A percentile compares a stretch with the other conserved stretches of the same genome.
Evolutionary conservation across 2,888 invertebrate species (phyloP).

Genomic region (Epinotia bilunana): DNA sequence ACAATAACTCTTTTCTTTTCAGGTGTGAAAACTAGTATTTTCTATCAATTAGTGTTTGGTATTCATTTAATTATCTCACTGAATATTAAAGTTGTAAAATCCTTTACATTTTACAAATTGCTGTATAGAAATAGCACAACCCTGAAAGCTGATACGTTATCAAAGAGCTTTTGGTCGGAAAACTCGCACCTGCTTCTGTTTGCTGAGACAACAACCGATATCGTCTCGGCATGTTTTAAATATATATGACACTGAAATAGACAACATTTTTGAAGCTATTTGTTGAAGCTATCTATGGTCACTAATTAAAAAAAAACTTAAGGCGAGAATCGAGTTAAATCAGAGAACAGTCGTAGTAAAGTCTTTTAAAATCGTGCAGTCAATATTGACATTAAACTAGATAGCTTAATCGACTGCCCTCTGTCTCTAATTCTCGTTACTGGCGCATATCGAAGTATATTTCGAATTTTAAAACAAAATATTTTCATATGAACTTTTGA

Average conservation of each 20-base stretch:
- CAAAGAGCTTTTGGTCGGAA: conserved; percentile 74
- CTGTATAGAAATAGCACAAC: conserved; percentile 46
- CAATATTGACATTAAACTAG: no score
- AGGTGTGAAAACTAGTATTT: no score
- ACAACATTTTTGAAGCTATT: conserved; percentile 14
- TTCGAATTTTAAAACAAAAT: no score
- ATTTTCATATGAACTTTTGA: no score
- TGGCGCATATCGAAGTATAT: no score
- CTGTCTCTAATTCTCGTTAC: no score
- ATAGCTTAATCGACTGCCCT: neutral
- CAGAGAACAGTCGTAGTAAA: neutral
- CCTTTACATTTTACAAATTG: neutral
- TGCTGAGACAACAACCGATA: conserved; percentile 68
- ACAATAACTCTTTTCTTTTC: no score
- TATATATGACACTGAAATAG: conserved; percentile 31
- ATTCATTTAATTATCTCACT: neutral
- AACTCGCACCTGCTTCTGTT: conserved; percentile 76
- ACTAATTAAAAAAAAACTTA: neutral
- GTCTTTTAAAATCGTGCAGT: neutral
- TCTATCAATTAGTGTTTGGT: no score
- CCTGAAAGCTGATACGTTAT: conserved; percentile 74
- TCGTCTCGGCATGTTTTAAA: conserved; percentile 14
- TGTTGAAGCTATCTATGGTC: neutral
- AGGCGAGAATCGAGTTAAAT: neutral
- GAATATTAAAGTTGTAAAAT: neutral